Evolutionary conservation across 2,113 vertebrate species (phyloP), one percentile per base, ranked within the genome.

Genomic region (Puma concolor): DNA sequence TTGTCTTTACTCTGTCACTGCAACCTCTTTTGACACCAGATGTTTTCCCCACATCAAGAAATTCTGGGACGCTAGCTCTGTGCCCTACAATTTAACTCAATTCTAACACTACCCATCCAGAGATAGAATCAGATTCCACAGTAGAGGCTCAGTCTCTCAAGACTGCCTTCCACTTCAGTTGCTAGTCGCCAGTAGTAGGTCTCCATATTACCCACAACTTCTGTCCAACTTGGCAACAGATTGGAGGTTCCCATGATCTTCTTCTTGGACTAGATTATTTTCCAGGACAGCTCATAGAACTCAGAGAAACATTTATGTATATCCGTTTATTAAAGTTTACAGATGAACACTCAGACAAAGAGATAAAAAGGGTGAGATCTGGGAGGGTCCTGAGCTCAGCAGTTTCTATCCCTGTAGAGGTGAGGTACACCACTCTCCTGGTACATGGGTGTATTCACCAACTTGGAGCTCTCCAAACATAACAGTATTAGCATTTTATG

Each of bases 11-110:
- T 10, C 25, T 87, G n/a, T n/a, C 77, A 41, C 38, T 33, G 36
- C 16, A 33, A n/a, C 33, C 44, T 48, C 54, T 54, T 77, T 38
- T 2, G 5, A 2, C 0, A 33, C 19, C 54, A 74, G 0, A 0
- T 15, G 27, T 50, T 33, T 33, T 50, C 16, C 15, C 44, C 76
- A 50, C 27, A 48, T 21, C 29, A n/a, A 17, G 38, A 0, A 5
- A 48, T 27, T 15, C 9, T 44, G 13, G 2, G 17, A 5, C 3
- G 5, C 5, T 33, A 64, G 54, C 52, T 33, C 7, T 5, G 36
- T 76, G 69, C 9, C 23, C 29, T 63, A 33, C 21, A 10, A n/a
- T 17, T 57, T 77, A 60, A 89, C 29, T 89, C 31, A 76, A 5
- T 27, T 31, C 54, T 63, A 54, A 63, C 21, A 44, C 71, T 41